Evolutionary conservation across 2,797 vertebrate genomes (phyloP).

Genomic region (Peromyscus aztecus): DNA sequence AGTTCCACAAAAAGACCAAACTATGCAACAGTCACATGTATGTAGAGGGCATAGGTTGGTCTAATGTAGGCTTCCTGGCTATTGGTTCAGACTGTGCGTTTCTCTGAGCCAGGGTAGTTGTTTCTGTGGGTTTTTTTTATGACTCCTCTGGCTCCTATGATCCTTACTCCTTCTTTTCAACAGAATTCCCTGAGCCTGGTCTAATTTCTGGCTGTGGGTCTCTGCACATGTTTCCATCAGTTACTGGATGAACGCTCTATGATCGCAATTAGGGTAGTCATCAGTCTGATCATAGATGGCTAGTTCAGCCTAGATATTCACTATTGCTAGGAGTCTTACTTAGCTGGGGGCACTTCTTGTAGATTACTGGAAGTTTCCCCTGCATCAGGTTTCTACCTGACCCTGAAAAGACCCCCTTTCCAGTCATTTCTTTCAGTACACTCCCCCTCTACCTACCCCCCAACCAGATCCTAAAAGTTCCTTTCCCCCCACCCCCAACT

Average conservation of each 20-base stretch:
- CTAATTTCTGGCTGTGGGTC: not conserved
- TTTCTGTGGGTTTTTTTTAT: not conserved
- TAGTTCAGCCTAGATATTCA: not conserved
- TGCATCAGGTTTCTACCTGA: not conserved
- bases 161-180: not conserved
- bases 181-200: not conserved
- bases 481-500: not conserved
- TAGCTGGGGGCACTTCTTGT: not conserved
- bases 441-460: not conserved
- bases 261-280: not conserved
- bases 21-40: not conserved
- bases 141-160: not conserved
- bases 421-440: not conserved
- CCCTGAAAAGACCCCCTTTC: not conserved
- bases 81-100: not conserved
- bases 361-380: not conserved
- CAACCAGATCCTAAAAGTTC: not conserved
- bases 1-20: not conserved
- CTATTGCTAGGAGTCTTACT: not conserved
- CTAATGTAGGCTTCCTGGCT: not conserved
- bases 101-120: not conserved
- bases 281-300: not conserved
- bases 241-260: not conserved
- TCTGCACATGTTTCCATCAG: not conserved
- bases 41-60: not conserved